Base-by-base conservation (phyloP, 2,888 invertebrate genomes). In the Diloba caeruleocephala region DNA sequence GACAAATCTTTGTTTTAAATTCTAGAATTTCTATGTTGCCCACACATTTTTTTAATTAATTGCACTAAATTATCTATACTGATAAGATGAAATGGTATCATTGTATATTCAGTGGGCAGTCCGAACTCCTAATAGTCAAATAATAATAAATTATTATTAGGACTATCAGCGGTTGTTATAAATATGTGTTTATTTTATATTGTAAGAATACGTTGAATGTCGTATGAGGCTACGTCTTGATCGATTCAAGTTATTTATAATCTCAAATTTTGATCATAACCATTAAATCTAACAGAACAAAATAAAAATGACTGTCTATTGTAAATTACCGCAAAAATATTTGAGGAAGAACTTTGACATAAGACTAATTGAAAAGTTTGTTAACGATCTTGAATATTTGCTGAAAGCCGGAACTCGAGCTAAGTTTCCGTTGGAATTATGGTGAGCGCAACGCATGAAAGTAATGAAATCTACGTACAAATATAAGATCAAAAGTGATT, bases 301-400 rank as follows among this genome's bases (percentile, higher is more conserved):
- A 15, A 29, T 19, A 9, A 23, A 1, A 37, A 15, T 38, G 4
- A 21, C 10, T 17, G 10, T 31, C 10, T 12, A 12, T 10, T 10
- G 14, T 19, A 14, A 34, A 43, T 34, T 34, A 33, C 39, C 46
- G 34, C 33, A 34, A 59, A n/a, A 33, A 51, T 21, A 21, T 34
- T n/a, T 43, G 48, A 29, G 38, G 39, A 43, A 48, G 14, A 72
- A 72, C 52, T 64, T 71, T 41, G 32, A 50, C 50, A 49, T 42
- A 45, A 46, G 41, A 34, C 32, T 55, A 64, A 64, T 57, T 61
- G 57, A 55, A 71, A 71, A 71, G 67, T 74, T 71, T 74, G 45
- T 42, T 19, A 55, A 58, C 13, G 33, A 26, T 52, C 38, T 58
- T 29, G 25, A 42, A 31, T 34, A 25, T 57, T 57, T 48, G 17